Percentiles rank a stretch among this genome's conserved stretches.
Conservation (phyloP, 1,140 invertebrate genomes). For the Drosophila malerkotliana region DNA sequence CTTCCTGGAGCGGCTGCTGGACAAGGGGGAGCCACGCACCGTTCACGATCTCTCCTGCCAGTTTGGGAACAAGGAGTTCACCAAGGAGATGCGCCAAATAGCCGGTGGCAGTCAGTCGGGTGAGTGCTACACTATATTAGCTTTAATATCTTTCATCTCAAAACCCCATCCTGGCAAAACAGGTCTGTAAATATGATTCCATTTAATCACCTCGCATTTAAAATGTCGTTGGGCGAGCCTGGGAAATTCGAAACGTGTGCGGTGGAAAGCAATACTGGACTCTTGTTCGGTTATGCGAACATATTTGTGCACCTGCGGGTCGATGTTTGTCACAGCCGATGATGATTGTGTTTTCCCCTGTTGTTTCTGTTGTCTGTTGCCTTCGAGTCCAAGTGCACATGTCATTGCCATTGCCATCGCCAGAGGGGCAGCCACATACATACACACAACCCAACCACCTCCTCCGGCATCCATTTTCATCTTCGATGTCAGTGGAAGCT, state of each 20-base stretch:
- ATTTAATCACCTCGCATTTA: constrained; percentile 32
- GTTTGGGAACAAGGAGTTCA: constrained; percentile 97
- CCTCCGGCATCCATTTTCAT: constrained; percentile 2
- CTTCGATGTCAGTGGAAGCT: constrained; percentile 18
- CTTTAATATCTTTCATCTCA: not conserved
- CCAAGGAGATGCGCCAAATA: constrained; percentile 97
- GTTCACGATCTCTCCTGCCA: constrained; percentile 98
- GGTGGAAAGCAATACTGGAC: constrained; percentile 49
- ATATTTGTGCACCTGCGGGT: constrained; percentile 59
- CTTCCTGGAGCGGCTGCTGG: constrained; percentile 97
- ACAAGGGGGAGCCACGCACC: constrained; percentile 96
- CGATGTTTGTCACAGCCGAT: constrained; percentile 38
- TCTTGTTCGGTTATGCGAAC: constrained; percentile 35
- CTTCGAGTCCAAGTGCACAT: constrained; percentile 63
- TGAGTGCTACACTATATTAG: constrained; percentile 25
- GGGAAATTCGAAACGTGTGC: constrained; percentile 53
- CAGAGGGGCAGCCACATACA: constrained; percentile 8
- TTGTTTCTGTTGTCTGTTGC: constrained; percentile 31
- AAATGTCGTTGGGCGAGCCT: constrained; percentile 29
- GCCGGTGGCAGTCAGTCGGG: constrained; percentile 96
- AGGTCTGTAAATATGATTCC: not conserved
- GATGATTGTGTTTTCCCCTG: constrained; percentile 27
- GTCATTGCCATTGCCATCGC: constrained; percentile 58
- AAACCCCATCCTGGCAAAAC: constrained; percentile 5
- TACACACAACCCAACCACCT: constrained; percentile 1